Evolutionary conservation across 2,888 invertebrate species (phyloP), one percentile per base, ranked within the genome.

Genomic region (Hofmannophila pseudospretella): DNA sequence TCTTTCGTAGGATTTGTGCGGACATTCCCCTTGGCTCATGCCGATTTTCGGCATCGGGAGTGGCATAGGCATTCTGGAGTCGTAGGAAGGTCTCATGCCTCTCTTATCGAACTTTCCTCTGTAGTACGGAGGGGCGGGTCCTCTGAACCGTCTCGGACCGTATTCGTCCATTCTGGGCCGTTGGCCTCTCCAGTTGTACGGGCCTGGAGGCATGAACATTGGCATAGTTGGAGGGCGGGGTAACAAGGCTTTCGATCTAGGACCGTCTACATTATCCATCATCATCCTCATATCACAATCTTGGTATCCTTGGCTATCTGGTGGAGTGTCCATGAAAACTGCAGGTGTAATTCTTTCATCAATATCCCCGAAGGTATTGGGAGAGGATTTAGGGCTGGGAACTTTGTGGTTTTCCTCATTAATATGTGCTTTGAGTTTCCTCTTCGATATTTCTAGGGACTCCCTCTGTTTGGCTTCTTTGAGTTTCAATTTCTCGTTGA

Each of bases 391-490:
- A 0, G 88, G 88, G 40, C 86, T 88, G n/a, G 71, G 49, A 9
- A 84, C 76, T 44, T 88, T 84, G 22, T 81, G 74, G 13, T 85
- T 81, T 41, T 77, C 75, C 7, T 77, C 79, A 4, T 76, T 56
- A 2, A 69, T 67, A 20, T 77, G 77, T 2, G 78, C 72, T 42
- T 80, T 75, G 0, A 86, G 65, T 47, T 76, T 82, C 14, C 77
- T 64, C 44, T 87, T 81, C 0, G 88, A 88, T 28, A 88, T 85
- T 58, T 91, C 91, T 12, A 89, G 48, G 0, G 90, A 90, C 41
- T 93, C 94, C 23, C 91, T 90, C 32, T 92, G 89, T 51, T 94
- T 92, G 0, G 93, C 93, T 39, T 94, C 94, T 40, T 92, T 91
- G 2, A 94, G 73, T 67, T 95, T 95, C 28, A 88, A 86, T 35